These are phyloP conservation scores for Kryphioiulus occultus DNA, from an alignment of 2,888 invertebrate genomes.

Conservation along the genomic window DNA sequence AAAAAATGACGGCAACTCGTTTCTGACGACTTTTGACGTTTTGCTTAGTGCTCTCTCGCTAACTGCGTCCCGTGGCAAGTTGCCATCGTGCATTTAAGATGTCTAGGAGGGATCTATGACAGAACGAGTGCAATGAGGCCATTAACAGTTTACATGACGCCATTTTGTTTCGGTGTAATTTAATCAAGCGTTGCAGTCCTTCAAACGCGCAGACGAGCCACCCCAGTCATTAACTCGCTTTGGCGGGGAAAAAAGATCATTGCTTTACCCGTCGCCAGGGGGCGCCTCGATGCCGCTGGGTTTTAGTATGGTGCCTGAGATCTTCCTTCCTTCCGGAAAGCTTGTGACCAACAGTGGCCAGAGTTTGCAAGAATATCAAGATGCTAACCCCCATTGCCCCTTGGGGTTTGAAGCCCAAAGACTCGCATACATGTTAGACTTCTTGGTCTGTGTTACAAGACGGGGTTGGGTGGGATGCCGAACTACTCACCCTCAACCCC, in stretches of 20 bases:
- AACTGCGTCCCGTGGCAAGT: conserved; percentile 13
- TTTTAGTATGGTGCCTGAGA: neutral
- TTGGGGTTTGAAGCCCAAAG: too few relatives aligned
- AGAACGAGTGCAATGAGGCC: conserved; percentile 26
- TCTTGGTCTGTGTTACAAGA: too few relatives aligned
- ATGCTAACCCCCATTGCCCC: too few relatives aligned
- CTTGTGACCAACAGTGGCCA: too few relatives aligned
- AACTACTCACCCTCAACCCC: too few relatives aligned
- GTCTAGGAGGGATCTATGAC: conserved; percentile 25
- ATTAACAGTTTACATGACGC: conserved; percentile 31
- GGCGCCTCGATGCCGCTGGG: neutral
- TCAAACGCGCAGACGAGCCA: neutral
- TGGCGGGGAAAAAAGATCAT: neutral
- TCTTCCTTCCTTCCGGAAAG: too few relatives aligned
- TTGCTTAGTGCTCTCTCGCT: neutral
- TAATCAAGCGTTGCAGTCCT: conserved; percentile 22
- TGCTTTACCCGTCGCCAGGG: neutral
- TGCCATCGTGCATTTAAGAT: conserved; percentile 20
- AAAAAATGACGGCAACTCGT: conserved; percentile 3
- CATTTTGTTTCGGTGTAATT: conserved; percentile 35
- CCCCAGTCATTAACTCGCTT: neutral
- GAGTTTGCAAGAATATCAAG: too few relatives aligned
- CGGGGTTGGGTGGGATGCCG: too few relatives aligned
- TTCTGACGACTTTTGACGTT: conserved; percentile 25
- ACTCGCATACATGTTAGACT: too few relatives aligned